Conservation (phyloP, 2,113 vertebrate genomes). For the Cnemophilus loriae region DNA sequence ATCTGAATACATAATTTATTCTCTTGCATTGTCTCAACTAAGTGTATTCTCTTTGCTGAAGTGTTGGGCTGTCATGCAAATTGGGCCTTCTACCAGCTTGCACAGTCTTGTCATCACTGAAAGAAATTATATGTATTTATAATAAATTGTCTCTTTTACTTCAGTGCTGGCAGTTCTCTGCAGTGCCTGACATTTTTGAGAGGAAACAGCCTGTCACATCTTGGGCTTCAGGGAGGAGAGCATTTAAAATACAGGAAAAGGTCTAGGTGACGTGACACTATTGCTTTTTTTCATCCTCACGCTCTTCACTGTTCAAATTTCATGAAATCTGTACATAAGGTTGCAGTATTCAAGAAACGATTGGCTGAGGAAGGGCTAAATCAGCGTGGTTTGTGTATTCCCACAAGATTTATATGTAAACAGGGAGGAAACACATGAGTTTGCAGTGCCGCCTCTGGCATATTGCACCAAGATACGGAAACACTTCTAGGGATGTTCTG, state of each 20-base stretch:
- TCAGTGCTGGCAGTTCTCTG: slow-evolving; percentile 31
- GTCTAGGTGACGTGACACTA: not conserved
- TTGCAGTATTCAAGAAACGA: not conserved
- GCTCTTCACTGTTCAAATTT: not conserved
- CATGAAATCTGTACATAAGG: not conserved
- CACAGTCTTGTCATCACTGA: slow-evolving; percentile 35
- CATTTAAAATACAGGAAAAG: not conserved
- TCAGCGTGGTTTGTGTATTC: not conserved
- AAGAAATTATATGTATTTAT: slow-evolving; percentile 22
- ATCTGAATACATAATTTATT: slow-evolving; percentile 8
- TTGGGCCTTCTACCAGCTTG: slow-evolving; percentile 15
- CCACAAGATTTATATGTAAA: not conserved
- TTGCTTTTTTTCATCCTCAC: not conserved
- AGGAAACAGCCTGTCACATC: not conserved
- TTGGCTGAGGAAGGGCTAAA: not conserved
- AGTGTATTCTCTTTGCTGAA: slow-evolving; percentile 32
- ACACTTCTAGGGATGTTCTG: not conserved
- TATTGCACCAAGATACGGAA: not conserved
- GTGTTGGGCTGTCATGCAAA: not conserved
- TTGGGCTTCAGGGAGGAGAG: not conserved
- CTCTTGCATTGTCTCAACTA: not conserved
- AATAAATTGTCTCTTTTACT: slow-evolving; percentile 53
- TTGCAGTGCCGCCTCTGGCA: not conserved
- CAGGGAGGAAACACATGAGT: not conserved
- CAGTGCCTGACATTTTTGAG: slow-evolving; percentile 24